Evolutionary conservation across 1,140 invertebrate species (phyloP), one percentile per base, ranked within the genome.

Genomic region (Monomorium pharaonis): DNA sequence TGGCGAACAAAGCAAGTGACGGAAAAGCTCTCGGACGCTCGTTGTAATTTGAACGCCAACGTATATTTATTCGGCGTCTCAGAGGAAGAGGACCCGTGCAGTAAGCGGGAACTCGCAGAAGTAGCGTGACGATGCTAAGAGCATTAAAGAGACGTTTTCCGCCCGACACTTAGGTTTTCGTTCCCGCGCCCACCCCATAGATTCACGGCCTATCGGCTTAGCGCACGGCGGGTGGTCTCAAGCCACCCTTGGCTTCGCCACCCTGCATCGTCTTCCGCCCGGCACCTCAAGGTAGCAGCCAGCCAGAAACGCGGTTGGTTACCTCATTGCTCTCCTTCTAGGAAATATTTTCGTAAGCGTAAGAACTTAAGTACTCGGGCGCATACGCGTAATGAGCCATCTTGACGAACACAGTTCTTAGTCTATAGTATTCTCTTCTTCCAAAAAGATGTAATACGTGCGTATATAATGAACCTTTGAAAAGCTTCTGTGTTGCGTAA

Each of bases 101-200:
- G 72, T 84, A 77, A 85, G 69, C 51, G 63, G 85, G 49, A 74
- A 51, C 78, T 81, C 37, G 65, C 51, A 70, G 86, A 86, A 89
- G 85, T 88, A 90, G 92, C 88, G 90, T 91, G 92, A 92, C 92
- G 91, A 92, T 89, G 93, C 90, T 95, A 95, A 95, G 94, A 94
- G 94, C 93, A 94, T 94, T 94, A 94, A 94, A 94, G 93, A 93
- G 93, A 94, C 94, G 94, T 94, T 94, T 94, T 94, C 93, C 93
- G 91, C 89, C 91, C 93, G 90, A 94, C 93, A 94, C 93, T 94
- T 94, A 92, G 94, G 91, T 94, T 94, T 94, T 94, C 93, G 91
- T 92, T 92, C 80, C 84, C 91, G 90, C 91, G 84, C 91, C 90
- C 91, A 91, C 89, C 91, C 92, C 92, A 93, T 92, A 93, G 93